These are phyloP conservation scores for Hirudo medicinalis DNA, from an alignment of 1,140 invertebrate genomes.

Conservation along the genomic window DNA sequence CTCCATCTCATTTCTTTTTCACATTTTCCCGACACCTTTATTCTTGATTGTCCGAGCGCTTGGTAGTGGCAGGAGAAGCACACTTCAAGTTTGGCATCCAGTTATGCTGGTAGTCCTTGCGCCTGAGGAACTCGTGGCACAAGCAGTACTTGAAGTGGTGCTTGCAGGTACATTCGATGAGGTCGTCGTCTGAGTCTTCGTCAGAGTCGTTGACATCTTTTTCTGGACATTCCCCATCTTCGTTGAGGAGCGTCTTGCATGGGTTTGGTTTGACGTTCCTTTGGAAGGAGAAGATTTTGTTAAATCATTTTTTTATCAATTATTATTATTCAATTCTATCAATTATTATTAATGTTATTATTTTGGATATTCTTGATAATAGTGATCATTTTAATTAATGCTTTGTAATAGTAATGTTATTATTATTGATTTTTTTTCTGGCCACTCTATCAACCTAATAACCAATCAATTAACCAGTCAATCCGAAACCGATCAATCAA, in stretches of 20 bases:
- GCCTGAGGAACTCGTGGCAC: neutral
- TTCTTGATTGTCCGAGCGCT: neutral
- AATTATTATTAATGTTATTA: neutral
- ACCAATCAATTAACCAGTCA: no score
- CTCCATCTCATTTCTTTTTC: neutral
- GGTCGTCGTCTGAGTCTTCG: neutral
- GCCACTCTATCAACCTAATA: no score
- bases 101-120: constrained; percentile 7
- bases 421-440: no score
- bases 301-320: neutral
- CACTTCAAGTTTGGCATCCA: neutral
- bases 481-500: no score
- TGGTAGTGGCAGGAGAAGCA: neutral
- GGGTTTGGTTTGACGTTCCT: constrained; percentile 10
- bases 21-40: neutral
- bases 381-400: no score
- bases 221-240: neutral
- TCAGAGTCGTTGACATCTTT: constrained; percentile 6
- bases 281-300: neutral
- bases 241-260: neutral
- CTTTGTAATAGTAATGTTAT: no score
- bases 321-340: neutral
- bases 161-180: neutral
- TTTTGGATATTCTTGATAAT: no score
- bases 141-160: constrained; percentile 8